These are phyloP conservation scores for Lutjanus campechanus DNA, from an alignment of 2,797 vertebrate species.

Conservation along the genomic window DNA sequence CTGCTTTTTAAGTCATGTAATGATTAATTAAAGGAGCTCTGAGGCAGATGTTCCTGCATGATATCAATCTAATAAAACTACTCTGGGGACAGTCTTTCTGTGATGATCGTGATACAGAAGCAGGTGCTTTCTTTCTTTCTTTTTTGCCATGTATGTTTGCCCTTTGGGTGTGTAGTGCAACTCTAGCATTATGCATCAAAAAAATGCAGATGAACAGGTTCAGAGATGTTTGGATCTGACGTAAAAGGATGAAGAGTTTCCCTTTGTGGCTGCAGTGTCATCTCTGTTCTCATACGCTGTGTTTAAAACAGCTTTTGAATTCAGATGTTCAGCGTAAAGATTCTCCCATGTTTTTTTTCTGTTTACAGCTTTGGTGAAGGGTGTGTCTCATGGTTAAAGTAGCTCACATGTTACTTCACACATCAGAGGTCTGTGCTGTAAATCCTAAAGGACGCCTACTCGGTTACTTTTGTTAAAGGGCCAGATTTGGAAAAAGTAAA, in stretches of 20 bases:
- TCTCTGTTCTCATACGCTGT: neutral
- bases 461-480: too few relatives aligned
- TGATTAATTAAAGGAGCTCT: neutral
- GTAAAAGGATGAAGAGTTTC: conserved; percentile 9
- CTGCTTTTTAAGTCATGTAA: neutral
- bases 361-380: neutral
- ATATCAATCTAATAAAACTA: too few relatives aligned
- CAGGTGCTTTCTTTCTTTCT: neutral
- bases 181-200: conserved; percentile 3
- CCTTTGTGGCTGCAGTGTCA: neutral
- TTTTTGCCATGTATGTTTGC: conserved; percentile 30
- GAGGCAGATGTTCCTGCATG: neutral
- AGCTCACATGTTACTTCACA: neutral
- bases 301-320: neutral
- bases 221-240: conserved; percentile 34
- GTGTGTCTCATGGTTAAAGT: conserved; percentile 11
- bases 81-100: neutral
- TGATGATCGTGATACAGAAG: neutral
- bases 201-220: conserved; percentile 83
- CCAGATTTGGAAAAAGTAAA: too few relatives aligned
- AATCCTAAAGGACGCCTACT: neutral
- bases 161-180: conserved; percentile 43
- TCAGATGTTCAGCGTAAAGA: neutral
- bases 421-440: neutral
- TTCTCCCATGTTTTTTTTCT: neutral